Conservation (phyloP, 2,797 vertebrate genomes). For the Miichthys miiuy region DNA sequence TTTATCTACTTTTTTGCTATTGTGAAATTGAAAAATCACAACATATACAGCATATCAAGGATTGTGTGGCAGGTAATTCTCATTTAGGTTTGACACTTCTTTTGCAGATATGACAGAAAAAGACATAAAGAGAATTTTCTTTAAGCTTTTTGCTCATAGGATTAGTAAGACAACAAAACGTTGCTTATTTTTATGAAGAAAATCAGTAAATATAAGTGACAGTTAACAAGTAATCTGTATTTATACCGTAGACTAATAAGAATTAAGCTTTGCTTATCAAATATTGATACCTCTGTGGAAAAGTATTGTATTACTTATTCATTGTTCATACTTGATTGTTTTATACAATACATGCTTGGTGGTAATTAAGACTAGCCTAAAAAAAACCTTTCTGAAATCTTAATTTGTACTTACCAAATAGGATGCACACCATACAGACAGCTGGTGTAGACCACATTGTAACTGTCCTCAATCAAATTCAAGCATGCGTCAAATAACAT, state of each 20-base stretch:
- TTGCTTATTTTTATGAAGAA: neutral
- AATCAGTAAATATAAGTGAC: neutral
- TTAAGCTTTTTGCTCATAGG: neutral
- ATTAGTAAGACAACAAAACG: neutral
- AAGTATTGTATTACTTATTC: neutral
- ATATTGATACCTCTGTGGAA: neutral
- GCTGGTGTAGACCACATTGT: conserved; percentile 68
- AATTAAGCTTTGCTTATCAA: neutral
- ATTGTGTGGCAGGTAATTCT: neutral
- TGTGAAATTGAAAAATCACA: neutral
- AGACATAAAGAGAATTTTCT: neutral
- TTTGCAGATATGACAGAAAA: neutral
- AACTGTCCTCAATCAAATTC: neutral
- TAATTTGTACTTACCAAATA: conserved; percentile 72
- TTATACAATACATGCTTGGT: neutral
- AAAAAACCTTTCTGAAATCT: neutral
- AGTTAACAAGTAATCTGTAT: neutral
- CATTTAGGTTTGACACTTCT: neutral
- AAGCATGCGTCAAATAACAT: neutral
- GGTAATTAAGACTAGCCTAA: neutral
- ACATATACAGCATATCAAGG: neutral
- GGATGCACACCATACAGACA: conserved; percentile 51
- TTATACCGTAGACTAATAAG: too few relatives aligned
- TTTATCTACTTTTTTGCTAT: neutral
- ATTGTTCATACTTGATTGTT: too few relatives aligned